phyloP scores from a whole-genome alignment of 2,797 vertebrate genomes.

The Ctenopoma kingsleyae region DNA sequence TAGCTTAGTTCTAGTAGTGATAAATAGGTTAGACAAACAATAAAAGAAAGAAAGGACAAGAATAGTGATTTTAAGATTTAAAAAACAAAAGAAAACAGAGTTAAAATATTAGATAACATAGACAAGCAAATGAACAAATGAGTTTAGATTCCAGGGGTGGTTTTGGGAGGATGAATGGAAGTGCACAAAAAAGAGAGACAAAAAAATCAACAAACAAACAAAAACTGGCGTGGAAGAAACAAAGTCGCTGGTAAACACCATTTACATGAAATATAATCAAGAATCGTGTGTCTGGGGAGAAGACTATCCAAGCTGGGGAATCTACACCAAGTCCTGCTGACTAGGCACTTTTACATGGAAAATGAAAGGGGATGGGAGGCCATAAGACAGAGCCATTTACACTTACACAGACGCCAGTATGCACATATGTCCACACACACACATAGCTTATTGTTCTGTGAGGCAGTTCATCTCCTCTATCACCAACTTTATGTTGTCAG shows the following conservation, averaged over 20 bases:
- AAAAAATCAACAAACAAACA: background rate
- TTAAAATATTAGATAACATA: background rate
- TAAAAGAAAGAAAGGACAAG: background rate
- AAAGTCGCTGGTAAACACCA: conserved; percentile 25
- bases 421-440: conserved; percentile 4
- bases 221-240: background rate
- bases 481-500: conserved; percentile 56
- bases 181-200: too few species aligned
- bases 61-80: background rate
- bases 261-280: conserved; percentile 56
- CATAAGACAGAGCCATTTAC: conserved; percentile 43
- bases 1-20: background rate
- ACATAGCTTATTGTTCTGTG: conserved; percentile 34
- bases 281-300: conserved; percentile 41
- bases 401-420: conserved; percentile 15
- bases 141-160: too few species aligned
- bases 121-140: background rate
- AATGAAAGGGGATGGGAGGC: conserved; percentile 37
- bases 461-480: conserved; percentile 45
- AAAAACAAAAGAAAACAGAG: background rate
- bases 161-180: conserved; percentile 1
- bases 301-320: conserved; percentile 33
- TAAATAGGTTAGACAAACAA: background rate
- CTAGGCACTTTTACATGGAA: conserved; percentile 48
- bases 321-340: conserved; percentile 61